Evolutionary conservation across 1,140 invertebrate genomes (phyloP), one percentile per base, ranked within the genome.

Genomic region (Camponotus floridanus): DNA sequence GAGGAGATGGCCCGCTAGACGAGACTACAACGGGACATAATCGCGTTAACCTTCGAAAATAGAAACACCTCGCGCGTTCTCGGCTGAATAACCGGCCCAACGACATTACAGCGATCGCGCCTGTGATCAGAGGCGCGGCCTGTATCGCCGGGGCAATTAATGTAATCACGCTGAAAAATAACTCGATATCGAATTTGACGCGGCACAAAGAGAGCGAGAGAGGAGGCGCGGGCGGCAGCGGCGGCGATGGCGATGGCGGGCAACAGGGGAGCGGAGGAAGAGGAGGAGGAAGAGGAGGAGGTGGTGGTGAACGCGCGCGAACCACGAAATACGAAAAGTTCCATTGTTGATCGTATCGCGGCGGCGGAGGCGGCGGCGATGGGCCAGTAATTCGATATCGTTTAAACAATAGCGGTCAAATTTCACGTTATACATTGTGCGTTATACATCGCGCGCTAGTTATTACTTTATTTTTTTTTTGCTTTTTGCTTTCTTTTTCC

Each of bases 161-260:
- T 88, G 89, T 84, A 86, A 90, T 90, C 83, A 88, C 89, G 76
- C 57, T 88, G 78, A 90, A 90, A 90, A 90, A 87, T 90, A 90
- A 90, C 88, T 88, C 86, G 88, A 88, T 88, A 90, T 88, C 86
- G 86, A 90, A 90, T 90, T 90, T 90, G 81, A 84, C 86, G 86
- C 76, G 57, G 36, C 79, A 81, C 88, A 88, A 86, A 86, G 88
- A 78, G 84, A 70, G 76, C 55, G 39, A 21, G 73, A 64, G 62
- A 31, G 42, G 26, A 26, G 26, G 26, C 26, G 68, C 45, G 80
- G 70, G 74, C n/a, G 79, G 45, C 26, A 33, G 71, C 65, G 31
- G 67, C n/a, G 36, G 36, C 59, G 61, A 31, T 33, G 70, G 13
- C n/a, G 48, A 51, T 51, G 48, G 48, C 15, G 48, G 48, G 48